These are phyloP conservation scores for Atta texana DNA, from an alignment of 1,140 invertebrate genomes.

Conservation along the genomic window DNA sequence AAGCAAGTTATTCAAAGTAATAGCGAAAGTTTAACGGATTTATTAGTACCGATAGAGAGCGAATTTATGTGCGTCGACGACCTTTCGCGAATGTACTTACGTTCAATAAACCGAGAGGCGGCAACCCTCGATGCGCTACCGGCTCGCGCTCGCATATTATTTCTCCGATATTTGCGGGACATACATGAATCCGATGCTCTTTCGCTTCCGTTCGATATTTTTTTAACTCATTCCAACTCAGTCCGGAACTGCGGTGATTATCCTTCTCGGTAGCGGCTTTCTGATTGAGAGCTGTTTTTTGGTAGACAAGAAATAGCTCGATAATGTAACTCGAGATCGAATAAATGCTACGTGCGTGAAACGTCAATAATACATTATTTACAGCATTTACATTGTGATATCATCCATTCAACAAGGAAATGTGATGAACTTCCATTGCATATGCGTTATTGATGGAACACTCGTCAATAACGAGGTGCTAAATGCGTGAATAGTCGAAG, in stretches of 20 bases:
- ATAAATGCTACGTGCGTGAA: neutral
- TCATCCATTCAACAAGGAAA: neutral
- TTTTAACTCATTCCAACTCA: neutral
- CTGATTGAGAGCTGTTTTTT: neutral
- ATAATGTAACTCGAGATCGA: neutral
- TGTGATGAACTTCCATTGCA: neutral
- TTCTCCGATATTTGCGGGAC: constrained; percentile 27
- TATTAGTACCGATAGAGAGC: constrained; percentile 39
- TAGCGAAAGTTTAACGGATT: constrained; percentile 46
- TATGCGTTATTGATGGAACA: constrained; percentile 33
- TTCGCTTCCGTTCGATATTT: constrained; percentile 9
- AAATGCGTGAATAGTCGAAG: constrained; percentile 42
- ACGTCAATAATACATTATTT: neutral
- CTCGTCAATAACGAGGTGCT: constrained; percentile 48
- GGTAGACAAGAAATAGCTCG: neutral
- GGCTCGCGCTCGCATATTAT: constrained; percentile 34
- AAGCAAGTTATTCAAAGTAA: constrained; percentile 55
- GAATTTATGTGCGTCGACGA: constrained; percentile 29
- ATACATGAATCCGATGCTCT: neutral
- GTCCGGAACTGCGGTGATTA: constrained; percentile 19
- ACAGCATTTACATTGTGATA: neutral
- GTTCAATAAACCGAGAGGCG: constrained; percentile 26
- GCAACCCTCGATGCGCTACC: constrained; percentile 25
- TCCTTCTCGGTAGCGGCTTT: constrained; percentile 5
- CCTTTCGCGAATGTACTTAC: neutral